phyloP scores from a whole-genome alignment of 2,113 vertebrate species.

The Scalopus aquaticus region DNA sequence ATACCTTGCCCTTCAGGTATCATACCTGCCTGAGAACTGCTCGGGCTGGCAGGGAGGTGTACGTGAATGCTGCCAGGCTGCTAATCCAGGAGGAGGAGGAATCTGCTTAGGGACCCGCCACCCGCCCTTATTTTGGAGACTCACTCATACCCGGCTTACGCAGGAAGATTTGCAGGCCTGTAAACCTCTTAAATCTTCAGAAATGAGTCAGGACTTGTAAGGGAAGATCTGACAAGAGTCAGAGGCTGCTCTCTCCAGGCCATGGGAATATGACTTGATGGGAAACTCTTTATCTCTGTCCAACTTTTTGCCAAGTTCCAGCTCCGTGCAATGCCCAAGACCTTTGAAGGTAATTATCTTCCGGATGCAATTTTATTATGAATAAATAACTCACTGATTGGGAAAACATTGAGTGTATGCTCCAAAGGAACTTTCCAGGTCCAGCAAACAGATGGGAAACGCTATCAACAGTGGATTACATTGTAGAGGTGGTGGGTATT shows the following conservation, averaged over 20 bases:
- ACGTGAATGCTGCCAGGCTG: background rate
- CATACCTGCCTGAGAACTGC: background rate
- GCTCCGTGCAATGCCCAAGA: background rate
- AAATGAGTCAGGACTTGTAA: background rate
- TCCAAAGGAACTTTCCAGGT: background rate
- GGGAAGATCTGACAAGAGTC: background rate
- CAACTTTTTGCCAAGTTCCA: background rate
- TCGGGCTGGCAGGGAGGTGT: background rate
- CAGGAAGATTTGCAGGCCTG: background rate
- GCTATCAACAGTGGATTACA: accelerated
- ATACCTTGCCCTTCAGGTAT: background rate
- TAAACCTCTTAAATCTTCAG: background rate
- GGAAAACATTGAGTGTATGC: background rate
- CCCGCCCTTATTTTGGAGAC: background rate
- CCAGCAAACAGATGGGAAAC: background rate
- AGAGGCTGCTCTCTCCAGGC: background rate
- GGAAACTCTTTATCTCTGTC: background rate
- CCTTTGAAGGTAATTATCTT: slow-evolving; percentile 52
- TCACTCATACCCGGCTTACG: background rate
- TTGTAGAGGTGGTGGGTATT: background rate
- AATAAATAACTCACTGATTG: slow-evolving; percentile 22
- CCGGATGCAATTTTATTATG: slow-evolving; percentile 28
- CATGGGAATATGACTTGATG: background rate
- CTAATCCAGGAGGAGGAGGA: background rate
- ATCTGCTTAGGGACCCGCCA: background rate